A percentile compares a stretch with the other conserved stretches of the same genome.
These are phyloP conservation scores for Sepioteuthis lessoniana DNA, from an alignment of 2,888 invertebrate species.

Conservation along the genomic window DNA sequence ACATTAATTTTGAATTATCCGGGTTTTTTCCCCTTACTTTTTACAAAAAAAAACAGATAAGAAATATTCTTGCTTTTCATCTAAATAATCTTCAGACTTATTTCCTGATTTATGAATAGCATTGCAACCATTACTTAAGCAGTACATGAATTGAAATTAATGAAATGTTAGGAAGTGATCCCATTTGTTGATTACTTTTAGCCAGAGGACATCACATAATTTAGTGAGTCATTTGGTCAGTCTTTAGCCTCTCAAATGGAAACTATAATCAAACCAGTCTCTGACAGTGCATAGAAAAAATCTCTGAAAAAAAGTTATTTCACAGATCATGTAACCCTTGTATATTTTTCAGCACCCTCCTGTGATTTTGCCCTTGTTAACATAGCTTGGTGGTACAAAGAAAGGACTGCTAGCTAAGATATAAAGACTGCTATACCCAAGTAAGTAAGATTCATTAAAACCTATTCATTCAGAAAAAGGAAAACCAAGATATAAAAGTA, in stretches of 20 bases:
- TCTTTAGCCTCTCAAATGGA: background rate
- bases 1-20: constrained; percentile 6
- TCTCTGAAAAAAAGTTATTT: background rate
- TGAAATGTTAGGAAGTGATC: constrained; percentile 18
- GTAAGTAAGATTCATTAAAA: background rate
- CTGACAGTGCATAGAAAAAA: background rate
- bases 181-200: background rate
- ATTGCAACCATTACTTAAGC: background rate
- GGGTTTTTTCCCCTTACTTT: background rate
- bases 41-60: background rate
- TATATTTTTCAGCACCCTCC: background rate
- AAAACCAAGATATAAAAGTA: background rate
- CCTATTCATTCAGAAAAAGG: background rate
- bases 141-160: background rate
- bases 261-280: background rate
- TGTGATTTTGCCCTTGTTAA: background rate
- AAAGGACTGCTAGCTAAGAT: background rate
- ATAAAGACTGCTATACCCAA: background rate
- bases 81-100: background rate
- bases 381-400: background rate
- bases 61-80: background rate
- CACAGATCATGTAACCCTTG: background rate
- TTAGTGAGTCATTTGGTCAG: constrained; percentile 16
- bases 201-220: constrained; percentile 23
- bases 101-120: background rate